Evolutionary conservation across 35 echinoderm and acorn worm species (phyloP), one percentile per base, ranked within the genome.

Genomic region (Patiria miniata): DNA sequence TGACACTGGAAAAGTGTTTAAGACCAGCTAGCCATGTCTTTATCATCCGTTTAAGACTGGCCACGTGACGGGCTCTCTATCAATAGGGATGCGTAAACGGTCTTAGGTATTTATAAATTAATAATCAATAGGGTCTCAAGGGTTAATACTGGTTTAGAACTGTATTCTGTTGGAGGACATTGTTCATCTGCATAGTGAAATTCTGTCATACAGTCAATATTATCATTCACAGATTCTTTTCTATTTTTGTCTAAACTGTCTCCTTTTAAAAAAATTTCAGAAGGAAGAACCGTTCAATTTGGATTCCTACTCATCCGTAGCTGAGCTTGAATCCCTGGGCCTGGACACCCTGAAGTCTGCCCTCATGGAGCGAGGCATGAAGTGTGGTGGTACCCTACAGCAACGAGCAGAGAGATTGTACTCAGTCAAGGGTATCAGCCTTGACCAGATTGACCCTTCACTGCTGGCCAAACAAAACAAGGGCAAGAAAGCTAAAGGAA

Each of bases 351-450:
- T 98, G 76, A 98, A 98, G 47, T 86, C 37, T 33, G 89, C 81
- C 28, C 86, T 98, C 53, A 94, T 98, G 83, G 77, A 57, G 23
- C 91, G 89, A 83, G 92, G 95, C 58, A 83, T 98, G 33, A 98
- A 98, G 47, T 98, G 95, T 94, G 95, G 95, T 52, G 95, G 95
- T 17, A 98, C 95, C 7, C 85, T 98, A 68, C 92, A 94, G 83
- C 87, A 98, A 86, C 51, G 95, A 53, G 95, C 95, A 39, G 69
- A 81, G 42, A 91, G 95, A 77, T 50, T 98, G 21, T 94, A 77
- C 60, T 77, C 89, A 23, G 89, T 98, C 0, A 94, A 94, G 47
- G 95, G 95, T 56, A 86, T 94, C 9, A 54, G 73, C 32, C 84
- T 82, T 38, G 89, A 94, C 18, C 36, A 94, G 51, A 98, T 98